Base-by-base conservation (phyloP, 2,888 invertebrate species). In the Blastobasis adustella region DNA sequence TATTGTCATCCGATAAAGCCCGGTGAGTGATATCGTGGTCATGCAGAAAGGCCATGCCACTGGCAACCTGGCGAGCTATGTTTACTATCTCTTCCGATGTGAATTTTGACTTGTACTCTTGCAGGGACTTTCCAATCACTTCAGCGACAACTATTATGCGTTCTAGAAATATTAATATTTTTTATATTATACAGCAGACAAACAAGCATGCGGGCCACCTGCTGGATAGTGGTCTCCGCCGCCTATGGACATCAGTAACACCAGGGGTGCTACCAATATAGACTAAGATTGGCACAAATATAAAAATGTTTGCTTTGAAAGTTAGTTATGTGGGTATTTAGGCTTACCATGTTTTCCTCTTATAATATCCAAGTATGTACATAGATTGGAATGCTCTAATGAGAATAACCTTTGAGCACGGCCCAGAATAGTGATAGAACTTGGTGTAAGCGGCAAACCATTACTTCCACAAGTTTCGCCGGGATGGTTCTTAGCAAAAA, bases 391-490 rank as follows among this genome's bases (percentile, higher is more conserved):
- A 78, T 97, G 96, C 54, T 92, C 89, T 49, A 97, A 84, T 0
- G 92, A 93, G 71, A 95, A 94, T 10, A 98, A 86, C 55, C 91
- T 89, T 74, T 98, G 97, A 37, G 98, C 95, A 68, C 93, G 91
- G 6, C 98, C 98, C 52, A 97, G 90, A 70, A 99, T 97, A 52
- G 96, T 95, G 56, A 98, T 97, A 0, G 98, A 98, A 82, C 98
- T 98, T 3, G 98, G 98, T 1, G 98, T 98, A 23, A 98, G 87
- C 0, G 99, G 99, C 47, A 99, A 85, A 1, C 99, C 98, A 85
- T 99, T 99, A 61, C 96, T 96, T 7, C 98, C 98, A 79, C 98
- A 98, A 50, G 93, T 92, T 78, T 97, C 97, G 38, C 94, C 94
- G 8, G 96, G 95, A 77, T 98, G 97, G 68, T 94, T 93, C 69